Conservation (phyloP, 2,888 invertebrate genomes). For the Ceraclea dissimilis region DNA sequence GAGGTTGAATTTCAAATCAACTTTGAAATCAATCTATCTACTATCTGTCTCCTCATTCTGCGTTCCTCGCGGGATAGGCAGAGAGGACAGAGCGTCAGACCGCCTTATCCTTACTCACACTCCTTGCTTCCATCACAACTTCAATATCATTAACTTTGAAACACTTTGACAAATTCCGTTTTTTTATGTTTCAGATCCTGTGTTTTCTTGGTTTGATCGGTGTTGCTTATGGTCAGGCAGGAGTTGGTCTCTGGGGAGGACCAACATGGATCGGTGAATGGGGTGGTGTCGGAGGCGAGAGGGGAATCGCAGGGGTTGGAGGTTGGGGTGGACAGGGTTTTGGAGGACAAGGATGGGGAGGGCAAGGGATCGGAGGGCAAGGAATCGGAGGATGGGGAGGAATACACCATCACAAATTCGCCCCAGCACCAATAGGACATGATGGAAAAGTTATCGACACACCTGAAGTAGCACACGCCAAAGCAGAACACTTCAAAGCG, state of each 20-base stretch:
- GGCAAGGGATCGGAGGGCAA: neutral
- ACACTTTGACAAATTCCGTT: no score
- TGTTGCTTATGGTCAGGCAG: slow-evolving; percentile 8
- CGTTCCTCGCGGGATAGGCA: no score
- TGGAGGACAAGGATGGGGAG: neutral
- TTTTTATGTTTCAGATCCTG: neutral
- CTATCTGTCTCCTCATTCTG: no score
- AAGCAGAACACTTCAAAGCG: slow-evolving; percentile 18
- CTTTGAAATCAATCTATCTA: no score
- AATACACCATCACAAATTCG: slow-evolving; percentile 28
- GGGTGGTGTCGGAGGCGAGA: neutral
- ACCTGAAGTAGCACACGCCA: slow-evolving; percentile 47
- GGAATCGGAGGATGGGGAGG: neutral
- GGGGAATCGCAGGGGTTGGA: neutral
- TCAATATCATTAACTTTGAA: no score
- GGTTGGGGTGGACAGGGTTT: neutral
- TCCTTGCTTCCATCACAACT: no score
- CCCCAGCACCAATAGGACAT: slow-evolving; percentile 33
- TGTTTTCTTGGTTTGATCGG: neutral
- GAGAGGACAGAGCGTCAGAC: no score
- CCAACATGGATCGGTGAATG: slow-evolving; percentile 4
- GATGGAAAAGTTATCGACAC: slow-evolving; percentile 52
- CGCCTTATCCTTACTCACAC: no score
- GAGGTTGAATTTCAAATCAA: no score
- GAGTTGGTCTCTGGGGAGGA: slow-evolving; percentile 7